phyloP scores from a whole-genome alignment of 2,113 vertebrate species.

The Acrocephalus kingi region DNA sequence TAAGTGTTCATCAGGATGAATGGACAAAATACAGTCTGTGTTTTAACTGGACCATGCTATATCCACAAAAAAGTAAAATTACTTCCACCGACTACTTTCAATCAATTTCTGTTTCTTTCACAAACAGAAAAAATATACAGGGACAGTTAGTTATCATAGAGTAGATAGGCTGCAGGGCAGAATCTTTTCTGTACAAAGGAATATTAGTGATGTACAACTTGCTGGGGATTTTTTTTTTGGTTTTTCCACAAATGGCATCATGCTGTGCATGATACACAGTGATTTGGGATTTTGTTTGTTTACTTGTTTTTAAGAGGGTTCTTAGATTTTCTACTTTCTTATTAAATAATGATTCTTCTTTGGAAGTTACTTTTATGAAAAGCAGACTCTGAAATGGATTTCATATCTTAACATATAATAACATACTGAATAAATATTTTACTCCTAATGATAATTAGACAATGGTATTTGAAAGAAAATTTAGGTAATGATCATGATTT shows the following conservation, averaged over 20 bases:
- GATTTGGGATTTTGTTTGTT: not conserved
- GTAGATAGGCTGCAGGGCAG: not conserved
- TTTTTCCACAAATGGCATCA: not conserved
- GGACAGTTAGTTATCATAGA: not conserved
- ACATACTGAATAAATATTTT: conserved; percentile 40
- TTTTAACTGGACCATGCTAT: not conserved
- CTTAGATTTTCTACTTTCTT: not conserved
- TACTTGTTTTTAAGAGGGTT: not conserved
- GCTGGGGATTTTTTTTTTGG: no score
- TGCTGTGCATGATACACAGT: not conserved
- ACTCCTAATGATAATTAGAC: conserved; percentile 54
- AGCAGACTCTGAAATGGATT: not conserved
- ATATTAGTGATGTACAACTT: not conserved
- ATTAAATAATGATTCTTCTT: not conserved
- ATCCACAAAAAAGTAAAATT: not conserved
- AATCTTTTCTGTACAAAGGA: not conserved
- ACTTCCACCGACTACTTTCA: not conserved
- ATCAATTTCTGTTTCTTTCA: not conserved
- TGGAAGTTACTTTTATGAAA: not conserved
- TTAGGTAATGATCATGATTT: conserved; percentile 56
- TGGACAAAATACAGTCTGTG: not conserved
- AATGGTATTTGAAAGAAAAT: conserved; percentile 70
- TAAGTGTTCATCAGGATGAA: not conserved
- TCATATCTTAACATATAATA: conserved; percentile 41
- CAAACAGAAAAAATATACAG: not conserved